Conservation (phyloP, 2,888 invertebrate species). For the Sicus ferrugineus region DNA sequence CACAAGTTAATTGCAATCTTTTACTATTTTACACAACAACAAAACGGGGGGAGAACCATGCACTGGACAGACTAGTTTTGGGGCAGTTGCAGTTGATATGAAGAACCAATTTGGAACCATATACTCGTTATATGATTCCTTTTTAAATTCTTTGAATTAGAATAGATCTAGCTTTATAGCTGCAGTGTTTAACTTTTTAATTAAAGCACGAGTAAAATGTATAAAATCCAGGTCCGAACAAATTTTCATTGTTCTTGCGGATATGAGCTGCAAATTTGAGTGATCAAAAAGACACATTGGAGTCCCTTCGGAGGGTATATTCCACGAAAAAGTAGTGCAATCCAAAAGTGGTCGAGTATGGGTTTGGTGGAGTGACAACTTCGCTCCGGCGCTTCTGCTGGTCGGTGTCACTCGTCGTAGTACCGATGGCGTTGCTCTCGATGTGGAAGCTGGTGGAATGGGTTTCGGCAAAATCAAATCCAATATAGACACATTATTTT, state of each 20-base stretch:
- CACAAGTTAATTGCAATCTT: slow-evolving; percentile 40
- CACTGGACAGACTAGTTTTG: slow-evolving; percentile 43
- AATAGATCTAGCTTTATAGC: neutral
- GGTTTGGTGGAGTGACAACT: slow-evolving; percentile 16
- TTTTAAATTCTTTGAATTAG: too few species aligned
- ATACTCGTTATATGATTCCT: too few species aligned
- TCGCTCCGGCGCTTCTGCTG: slow-evolving; percentile 8
- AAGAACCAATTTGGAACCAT: too few species aligned
- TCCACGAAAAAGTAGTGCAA: too few species aligned
- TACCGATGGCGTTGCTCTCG: slow-evolving; percentile 12
- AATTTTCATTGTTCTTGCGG: too few species aligned
- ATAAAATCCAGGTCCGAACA: too few species aligned
- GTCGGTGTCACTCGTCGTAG: slow-evolving; percentile 1
- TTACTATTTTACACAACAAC: slow-evolving; percentile 47
- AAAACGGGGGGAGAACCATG: slow-evolving; percentile 23
- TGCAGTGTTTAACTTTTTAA: neutral
- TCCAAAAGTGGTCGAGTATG: slow-evolving; percentile 12
- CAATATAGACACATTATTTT: slow-evolving; percentile 30
- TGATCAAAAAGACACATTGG: too few species aligned
- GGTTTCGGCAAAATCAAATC: slow-evolving; percentile 20
- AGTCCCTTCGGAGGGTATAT: too few species aligned
- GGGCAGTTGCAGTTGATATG: slow-evolving; percentile 31
- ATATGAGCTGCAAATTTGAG: too few species aligned
- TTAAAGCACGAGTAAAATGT: too few species aligned
- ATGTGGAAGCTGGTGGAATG: slow-evolving; percentile 18